Conservation (phyloP, 2,113 vertebrate genomes). For the Tychaedon coryphoeus region DNA sequence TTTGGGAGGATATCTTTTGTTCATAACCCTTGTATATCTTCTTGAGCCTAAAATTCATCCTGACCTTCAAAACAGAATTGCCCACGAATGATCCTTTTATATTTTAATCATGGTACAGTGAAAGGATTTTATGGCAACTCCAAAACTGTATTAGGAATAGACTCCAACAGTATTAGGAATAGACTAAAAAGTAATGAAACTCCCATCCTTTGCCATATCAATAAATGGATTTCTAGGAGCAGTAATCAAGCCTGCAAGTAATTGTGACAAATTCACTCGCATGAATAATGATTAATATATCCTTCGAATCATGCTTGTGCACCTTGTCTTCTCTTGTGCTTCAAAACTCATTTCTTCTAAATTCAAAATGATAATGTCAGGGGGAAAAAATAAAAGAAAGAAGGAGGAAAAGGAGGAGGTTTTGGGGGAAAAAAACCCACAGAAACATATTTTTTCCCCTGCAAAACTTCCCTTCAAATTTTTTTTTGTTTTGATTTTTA, state of each 20-base stretch:
- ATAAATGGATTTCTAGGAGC: not conserved
- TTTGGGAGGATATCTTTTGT: not conserved
- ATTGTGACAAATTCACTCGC: not conserved
- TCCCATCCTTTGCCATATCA: not conserved
- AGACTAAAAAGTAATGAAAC: not conserved
- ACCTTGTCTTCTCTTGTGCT: not conserved
- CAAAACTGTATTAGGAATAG: not conserved
- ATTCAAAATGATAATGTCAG: not conserved
- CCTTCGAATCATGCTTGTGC: not conserved
- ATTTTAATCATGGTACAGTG: not conserved
- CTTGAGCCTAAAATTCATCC: not conserved
- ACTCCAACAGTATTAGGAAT: not conserved
- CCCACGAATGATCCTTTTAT: not conserved
- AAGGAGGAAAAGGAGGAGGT: too few species aligned
- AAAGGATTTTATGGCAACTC: not conserved
- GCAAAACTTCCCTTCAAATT: not conserved
- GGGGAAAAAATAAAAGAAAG: not conserved
- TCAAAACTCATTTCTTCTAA: not conserved
- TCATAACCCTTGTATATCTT: not conserved
- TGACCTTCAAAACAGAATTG: not conserved
- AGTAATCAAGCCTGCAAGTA: not conserved
- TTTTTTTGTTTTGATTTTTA: not conserved
- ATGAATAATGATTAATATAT: not conserved
- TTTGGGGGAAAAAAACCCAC: fast-evolving
- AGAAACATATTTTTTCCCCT: not conserved